These are phyloP conservation scores for Acrossocheilus wenchowensis DNA, from an alignment of 2,797 vertebrate genomes.

Conservation along the genomic window DNA sequence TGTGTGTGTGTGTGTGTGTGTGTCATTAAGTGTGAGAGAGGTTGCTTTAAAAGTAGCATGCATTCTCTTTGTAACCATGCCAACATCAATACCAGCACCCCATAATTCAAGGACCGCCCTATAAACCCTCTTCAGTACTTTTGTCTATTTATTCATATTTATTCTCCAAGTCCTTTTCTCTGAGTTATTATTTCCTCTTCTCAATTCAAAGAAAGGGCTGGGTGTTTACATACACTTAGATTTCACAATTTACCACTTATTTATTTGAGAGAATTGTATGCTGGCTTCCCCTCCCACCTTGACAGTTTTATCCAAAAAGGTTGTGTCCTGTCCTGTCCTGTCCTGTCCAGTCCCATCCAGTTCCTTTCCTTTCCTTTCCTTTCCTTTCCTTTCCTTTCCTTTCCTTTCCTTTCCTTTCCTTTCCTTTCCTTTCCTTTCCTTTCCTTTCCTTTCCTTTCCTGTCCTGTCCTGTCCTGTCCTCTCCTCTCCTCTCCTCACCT, in stretches of 20 bases:
- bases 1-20: background rate
- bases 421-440: background rate
- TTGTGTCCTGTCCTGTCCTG: background rate
- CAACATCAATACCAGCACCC: slow-evolving; percentile 57
- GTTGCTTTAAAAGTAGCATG: slow-evolving; percentile 44
- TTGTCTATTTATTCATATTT: background rate
- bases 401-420: background rate
- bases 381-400: background rate
- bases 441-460: background rate
- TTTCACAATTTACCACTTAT: slow-evolving; percentile 12
- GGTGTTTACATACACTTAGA: background rate
- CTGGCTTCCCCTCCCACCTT: background rate
- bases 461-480: background rate
- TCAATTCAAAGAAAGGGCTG: background rate
- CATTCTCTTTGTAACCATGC: slow-evolving; percentile 59
- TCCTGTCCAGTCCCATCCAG: background rate
- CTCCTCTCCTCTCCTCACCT: background rate
- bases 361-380: background rate
- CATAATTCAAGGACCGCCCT: background rate
- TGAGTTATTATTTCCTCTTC: background rate
- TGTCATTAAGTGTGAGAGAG: slow-evolving; percentile 32
- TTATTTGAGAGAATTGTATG: background rate
- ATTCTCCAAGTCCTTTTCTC: background rate
- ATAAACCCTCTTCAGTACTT: background rate
- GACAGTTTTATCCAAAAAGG: background rate